Evolutionary conservation across 2,113 vertebrate genomes (phyloP).

Genomic region (Oryzias javanicus): DNA sequence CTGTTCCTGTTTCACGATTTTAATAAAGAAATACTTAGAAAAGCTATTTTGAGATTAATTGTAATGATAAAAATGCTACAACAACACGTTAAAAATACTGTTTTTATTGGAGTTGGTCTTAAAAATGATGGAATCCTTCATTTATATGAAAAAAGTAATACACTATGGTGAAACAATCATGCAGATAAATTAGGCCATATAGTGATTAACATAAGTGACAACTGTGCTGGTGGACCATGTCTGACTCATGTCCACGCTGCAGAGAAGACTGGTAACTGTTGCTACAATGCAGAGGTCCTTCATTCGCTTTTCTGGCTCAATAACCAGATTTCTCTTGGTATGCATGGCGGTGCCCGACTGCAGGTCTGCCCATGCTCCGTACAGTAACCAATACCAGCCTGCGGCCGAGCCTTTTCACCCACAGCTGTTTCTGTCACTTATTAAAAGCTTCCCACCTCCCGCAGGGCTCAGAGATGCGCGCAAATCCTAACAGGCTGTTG

Average conservation of each 20-base stretch:
- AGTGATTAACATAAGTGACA: neutral
- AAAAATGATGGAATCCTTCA: too few relatives aligned
- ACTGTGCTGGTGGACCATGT: slow-evolving; percentile 12
- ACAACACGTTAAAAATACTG: too few relatives aligned
- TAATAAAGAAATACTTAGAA: too few relatives aligned
- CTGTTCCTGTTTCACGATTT: too few relatives aligned
- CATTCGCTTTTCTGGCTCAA: slow-evolving; percentile 44
- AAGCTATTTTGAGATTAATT: too few relatives aligned
- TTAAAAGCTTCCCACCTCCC: slow-evolving; percentile 10
- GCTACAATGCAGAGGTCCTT: slow-evolving; percentile 64
- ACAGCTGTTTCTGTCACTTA: slow-evolving; percentile 8
- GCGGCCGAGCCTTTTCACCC: slow-evolving; percentile 10
- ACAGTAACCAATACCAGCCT: slow-evolving; percentile 12
- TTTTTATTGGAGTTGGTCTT: too few relatives aligned
- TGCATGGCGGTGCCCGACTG: slow-evolving; percentile 87
- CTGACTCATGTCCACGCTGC: slow-evolving; percentile 65
- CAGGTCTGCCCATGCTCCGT: slow-evolving; percentile 79
- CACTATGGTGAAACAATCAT: too few relatives aligned
- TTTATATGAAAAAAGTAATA: too few relatives aligned
- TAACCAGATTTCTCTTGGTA: slow-evolving; percentile 80
- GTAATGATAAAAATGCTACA: too few relatives aligned
- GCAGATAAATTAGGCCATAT: too few relatives aligned
- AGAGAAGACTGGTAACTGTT: slow-evolving; percentile 75
- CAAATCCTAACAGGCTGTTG: slow-evolving; percentile 11
- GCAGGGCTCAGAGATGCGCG: slow-evolving; percentile 13